A percentile compares a stretch with the other conserved stretches of the same genome.
Evolutionary conservation across 2,888 invertebrate species (phyloP).

Genomic region (Tribolium freemani): DNA sequence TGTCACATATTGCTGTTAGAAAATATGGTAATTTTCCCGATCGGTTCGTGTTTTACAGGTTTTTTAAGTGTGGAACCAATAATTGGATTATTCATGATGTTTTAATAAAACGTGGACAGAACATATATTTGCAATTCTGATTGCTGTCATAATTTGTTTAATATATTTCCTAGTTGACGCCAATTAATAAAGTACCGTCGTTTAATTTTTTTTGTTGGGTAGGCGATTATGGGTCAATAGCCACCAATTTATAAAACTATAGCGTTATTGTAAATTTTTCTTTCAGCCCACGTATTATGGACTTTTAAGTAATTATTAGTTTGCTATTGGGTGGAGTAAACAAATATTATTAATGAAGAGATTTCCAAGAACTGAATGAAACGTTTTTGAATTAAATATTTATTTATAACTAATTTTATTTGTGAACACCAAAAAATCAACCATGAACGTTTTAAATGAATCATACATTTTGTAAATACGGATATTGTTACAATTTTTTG

Average conservation of each 20-base stretch:
- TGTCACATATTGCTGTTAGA: background rate
- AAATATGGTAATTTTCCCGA: background rate
- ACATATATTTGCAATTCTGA: constrained; percentile 4
- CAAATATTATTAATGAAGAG: background rate
- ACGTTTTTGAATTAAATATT: too few relatives aligned
- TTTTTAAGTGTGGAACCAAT: background rate
- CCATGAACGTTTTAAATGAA: too few relatives aligned
- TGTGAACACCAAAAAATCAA: too few relatives aligned
- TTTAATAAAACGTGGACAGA: background rate
- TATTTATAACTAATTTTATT: too few relatives aligned
- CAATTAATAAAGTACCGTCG: constrained; percentile 15
- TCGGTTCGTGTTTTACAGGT: background rate
- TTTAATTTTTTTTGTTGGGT: constrained; percentile 4
- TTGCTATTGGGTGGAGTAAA: background rate
- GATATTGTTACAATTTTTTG: too few relatives aligned
- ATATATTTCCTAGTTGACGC: constrained; percentile 6
- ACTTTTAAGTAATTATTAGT: background rate
- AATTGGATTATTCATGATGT: background rate
- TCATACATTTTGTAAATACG: too few relatives aligned
- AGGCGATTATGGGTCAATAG: constrained; percentile 25
- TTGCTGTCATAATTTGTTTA: constrained; percentile 5
- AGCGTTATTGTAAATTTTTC: constrained; percentile 3
- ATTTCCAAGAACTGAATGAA: background rate
- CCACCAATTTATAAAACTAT: background rate
- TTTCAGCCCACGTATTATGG: background rate